Percentiles rank a stretch among this genome's conserved stretches.
phyloP scores from a whole-genome alignment of 2,888 invertebrate genomes.

The Eristalis pertinax region DNA sequence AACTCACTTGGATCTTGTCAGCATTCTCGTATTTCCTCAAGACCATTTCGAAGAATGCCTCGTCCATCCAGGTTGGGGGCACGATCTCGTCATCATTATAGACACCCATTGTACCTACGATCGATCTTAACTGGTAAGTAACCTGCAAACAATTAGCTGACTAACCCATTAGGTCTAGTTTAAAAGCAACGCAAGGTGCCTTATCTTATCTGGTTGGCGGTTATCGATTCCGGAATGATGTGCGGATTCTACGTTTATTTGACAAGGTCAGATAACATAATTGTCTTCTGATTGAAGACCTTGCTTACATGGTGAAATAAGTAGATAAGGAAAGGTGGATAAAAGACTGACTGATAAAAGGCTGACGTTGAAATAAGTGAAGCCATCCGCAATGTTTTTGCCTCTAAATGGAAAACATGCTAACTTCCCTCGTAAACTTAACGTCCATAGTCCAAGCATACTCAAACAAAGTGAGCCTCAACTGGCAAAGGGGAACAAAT shows the following conservation, averaged over 20 bases:
- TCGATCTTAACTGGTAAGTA: neutral
- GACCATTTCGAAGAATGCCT: slow-evolving; percentile 67
- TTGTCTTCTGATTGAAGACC: no score
- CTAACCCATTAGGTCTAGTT: neutral
- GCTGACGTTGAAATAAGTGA: no score
- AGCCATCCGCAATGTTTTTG: no score
- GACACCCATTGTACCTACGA: neutral
- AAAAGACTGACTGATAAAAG: no score
- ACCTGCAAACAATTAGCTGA: neutral
- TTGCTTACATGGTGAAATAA: no score
- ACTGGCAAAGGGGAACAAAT: no score
- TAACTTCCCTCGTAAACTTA: no score
- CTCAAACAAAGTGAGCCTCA: no score
- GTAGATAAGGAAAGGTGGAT: no score
- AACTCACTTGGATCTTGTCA: slow-evolving; percentile 15
- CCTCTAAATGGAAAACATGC: no score
- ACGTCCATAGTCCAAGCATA: no score
- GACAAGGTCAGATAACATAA: no score
- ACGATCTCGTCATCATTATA: slow-evolving; percentile 74
- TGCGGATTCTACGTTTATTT: neutral
- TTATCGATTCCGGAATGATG: neutral
- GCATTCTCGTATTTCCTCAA: slow-evolving; percentile 31
- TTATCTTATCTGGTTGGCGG: neutral
- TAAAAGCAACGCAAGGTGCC: neutral
- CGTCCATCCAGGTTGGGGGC: slow-evolving; percentile 74